phyloP scores from a whole-genome alignment of 2,797 vertebrate genomes.

The Trematomus bernacchii region DNA sequence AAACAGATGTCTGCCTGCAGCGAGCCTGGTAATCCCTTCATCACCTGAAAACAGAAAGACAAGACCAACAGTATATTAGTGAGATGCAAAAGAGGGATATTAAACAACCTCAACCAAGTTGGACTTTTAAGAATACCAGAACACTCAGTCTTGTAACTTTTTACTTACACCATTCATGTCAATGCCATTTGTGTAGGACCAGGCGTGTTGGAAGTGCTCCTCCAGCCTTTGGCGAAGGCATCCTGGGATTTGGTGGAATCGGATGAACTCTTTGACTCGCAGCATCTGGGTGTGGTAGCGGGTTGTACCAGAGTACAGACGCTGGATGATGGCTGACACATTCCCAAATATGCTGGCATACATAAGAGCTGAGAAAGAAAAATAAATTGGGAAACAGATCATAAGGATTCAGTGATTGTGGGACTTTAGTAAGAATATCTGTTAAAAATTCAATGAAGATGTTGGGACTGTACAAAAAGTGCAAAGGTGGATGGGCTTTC shows the following conservation, averaged over 20 bases:
- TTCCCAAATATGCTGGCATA: slow-evolving; percentile 99
- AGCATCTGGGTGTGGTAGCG: slow-evolving; percentile 99
- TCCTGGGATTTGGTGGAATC: slow-evolving; percentile 97
- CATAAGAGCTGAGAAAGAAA: slow-evolving; percentile 90
- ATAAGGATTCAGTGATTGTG: not conserved
- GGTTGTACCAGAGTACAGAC: slow-evolving; percentile 94
- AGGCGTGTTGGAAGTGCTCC: slow-evolving; percentile 97
- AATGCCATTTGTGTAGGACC: slow-evolving; percentile 98
- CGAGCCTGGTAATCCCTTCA: slow-evolving; percentile 97
- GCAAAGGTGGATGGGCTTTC: not conserved
- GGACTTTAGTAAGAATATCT: slow-evolving; percentile 4
- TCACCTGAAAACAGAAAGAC: slow-evolving; percentile 83
- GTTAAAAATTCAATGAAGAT: not conserved
- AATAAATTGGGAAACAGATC: not conserved
- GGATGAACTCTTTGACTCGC: slow-evolving; percentile 96
- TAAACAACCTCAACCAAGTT: not conserved
- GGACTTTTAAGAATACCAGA: not conserved
- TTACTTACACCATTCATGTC: slow-evolving; percentile 96
- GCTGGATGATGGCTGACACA: slow-evolving; percentile 97
- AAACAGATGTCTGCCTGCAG: slow-evolving; percentile 97
- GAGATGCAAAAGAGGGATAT: not conserved
- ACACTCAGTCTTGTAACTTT: not conserved
- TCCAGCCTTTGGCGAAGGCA: slow-evolving; percentile 93
- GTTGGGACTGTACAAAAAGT: not conserved
- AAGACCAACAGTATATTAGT: not conserved